These are phyloP conservation scores for Todiramphus saurophagus DNA, from an alignment of 2,113 vertebrate genomes.

Conservation along the genomic window DNA sequence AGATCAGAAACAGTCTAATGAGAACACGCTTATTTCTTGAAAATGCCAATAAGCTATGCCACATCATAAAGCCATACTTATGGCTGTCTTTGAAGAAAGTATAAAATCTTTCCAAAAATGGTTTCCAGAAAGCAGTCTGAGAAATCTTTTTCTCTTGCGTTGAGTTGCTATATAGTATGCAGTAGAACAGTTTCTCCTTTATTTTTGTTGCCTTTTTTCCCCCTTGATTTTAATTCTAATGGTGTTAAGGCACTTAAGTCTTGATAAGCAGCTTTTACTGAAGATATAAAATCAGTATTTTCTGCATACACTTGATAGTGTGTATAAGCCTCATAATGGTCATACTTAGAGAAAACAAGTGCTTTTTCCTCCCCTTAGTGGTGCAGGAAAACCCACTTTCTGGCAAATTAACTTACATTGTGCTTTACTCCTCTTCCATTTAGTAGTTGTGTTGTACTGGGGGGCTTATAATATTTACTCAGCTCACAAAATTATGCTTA, in stretches of 20 bases:
- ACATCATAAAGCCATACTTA: neutral
- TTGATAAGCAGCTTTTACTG: neutral
- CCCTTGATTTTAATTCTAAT: neutral
- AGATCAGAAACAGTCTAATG: slow-evolving; percentile 10
- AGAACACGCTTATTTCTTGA: neutral
- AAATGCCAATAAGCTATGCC: neutral
- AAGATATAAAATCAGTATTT: neutral
- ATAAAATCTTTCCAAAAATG: neutral
- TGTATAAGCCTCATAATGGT: neutral
- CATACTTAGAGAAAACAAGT: neutral
- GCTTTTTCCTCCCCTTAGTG: neutral
- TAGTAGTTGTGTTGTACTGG: neutral
- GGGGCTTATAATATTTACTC: neutral
- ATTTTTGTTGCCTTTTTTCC: neutral
- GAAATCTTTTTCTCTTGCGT: neutral
- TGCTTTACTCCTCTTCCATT: neutral
- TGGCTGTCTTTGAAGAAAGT: neutral
- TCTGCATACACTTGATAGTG: neutral
- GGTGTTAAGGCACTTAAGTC: neutral
- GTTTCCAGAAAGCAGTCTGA: neutral
- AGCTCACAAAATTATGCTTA: neutral
- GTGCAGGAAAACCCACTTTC: neutral
- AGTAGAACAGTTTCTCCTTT: neutral
- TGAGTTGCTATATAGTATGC: neutral
- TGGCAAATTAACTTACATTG: neutral